Base-by-base conservation (phyloP, 1,140 invertebrate species). In the Meteorus sp. region DNA sequence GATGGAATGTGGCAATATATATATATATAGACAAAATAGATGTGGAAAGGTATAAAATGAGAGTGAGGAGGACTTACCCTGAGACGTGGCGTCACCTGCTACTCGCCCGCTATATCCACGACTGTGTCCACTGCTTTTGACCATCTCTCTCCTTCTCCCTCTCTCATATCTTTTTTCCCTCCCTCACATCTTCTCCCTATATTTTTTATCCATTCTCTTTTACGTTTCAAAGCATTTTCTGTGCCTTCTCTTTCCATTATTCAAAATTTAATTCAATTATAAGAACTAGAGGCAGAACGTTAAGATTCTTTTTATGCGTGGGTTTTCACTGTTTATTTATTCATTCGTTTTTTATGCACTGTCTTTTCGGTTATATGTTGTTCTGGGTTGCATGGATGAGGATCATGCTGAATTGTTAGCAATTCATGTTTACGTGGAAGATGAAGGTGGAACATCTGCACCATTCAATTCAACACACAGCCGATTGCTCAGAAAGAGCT, bases 61-160 rank as follows among this genome's bases (percentile, higher is more conserved):
- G 31, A 56, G 31, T 23, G 9, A 25, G 23, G 56, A 41, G 53
- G 13, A 52, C 54, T 62, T 33, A 53, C 60, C 55, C 47, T 53
- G 57, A 69, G 61, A 65, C 54, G 35, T n/a, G 50, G 63, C 62
- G 65, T 71, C 73, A 73, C 71, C 72, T 74, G 72, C 70, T 73
- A 68, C 63, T 64, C 66, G 65, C 31, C 58, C 47, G 50, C 58
- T 60, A 59, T 52, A 43, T 56, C 60, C 55, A n/a, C n/a, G n/a
- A n/a, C 29, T 53, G 47, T 58, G 35, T 60, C 37, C 44, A 53
- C 51, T 51, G 27, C 29, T 8, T 17, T 20, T 45, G 31, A n/a
- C 31, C 8, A n/a, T 33, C 8, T n/a, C 1, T 45, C 20, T 47
- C 19, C 17, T 2, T 48, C 22, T 55, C 29, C 58, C 23, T 61